Evolutionary conservation across 1,140 invertebrate genomes (phyloP), one percentile per base, ranked within the genome.

Genomic region (Diprion similis): DNA sequence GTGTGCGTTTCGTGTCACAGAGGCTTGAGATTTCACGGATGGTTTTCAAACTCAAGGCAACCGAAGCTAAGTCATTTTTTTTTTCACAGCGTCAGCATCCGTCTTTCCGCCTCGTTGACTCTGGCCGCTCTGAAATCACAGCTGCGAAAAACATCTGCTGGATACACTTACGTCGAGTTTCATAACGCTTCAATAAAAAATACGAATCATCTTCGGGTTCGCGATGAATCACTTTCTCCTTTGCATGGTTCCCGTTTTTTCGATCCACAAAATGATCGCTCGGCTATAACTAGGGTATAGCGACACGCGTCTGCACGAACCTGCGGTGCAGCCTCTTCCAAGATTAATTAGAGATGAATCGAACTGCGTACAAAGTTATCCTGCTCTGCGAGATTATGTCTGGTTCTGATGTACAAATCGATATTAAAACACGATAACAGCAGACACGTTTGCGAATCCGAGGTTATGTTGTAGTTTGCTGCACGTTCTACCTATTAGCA

Each of bases 401-500:
- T 13, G 51, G 51, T 59, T 17, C 6, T 59, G 11, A 13, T 59
- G 77, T 80, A 83, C 77, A 76, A 82, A 80, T 81, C 78, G 79
- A 84, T 83, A 82, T 79, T 78, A 77, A 72, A 69, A 68, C 67
- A 72, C 77, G 79, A 80, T 83, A 83, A 81, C 81, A 76, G 76
- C 71, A 59, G 73, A 78, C 81, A 84, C 82, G 80, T 83, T 77
- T 59, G 24, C 6, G 24, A 37, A 1, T 37, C 24, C 24, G 51
- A 73, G 51, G 78, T 78, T 81, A 82, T 82, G 82, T 72, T 77
- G 75, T 73, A 59, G 69, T 70, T 77, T 66, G 70, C 67, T 76
- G 76, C 82, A 82, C 79, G 81, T 75, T 77, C 75, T 75, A 77
- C 72, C 78, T 79, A 81, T 82, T 82, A 80, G 79, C 78, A 81